Evolutionary conservation across 2,797 vertebrate genomes (phyloP).

Genomic region (Allobates femoralis): DNA sequence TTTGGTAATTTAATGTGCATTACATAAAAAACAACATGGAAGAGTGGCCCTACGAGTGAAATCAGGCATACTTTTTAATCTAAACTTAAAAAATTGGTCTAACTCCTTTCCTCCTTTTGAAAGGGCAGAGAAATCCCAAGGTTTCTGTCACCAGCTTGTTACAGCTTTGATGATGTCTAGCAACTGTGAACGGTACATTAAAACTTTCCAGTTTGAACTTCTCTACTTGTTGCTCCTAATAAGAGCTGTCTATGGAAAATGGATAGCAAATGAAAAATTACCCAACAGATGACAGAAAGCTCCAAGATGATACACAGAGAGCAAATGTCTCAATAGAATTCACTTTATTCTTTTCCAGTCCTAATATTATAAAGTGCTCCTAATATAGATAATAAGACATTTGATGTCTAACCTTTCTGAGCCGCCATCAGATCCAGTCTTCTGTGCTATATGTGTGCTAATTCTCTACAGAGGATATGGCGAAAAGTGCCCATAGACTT

Average conservation of each 20-base stretch:
- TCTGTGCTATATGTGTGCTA: neutral
- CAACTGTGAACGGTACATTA: constrained; percentile 50
- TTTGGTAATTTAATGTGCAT: neutral
- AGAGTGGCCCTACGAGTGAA: neutral
- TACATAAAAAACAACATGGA: constrained; percentile 4
- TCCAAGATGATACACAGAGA: neutral
- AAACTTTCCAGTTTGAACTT: constrained; percentile 48
- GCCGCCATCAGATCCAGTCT: neutral
- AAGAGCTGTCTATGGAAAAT: constrained; percentile 31
- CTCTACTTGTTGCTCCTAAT: constrained; percentile 48
- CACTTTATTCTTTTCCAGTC: neutral
- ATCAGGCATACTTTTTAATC: neutral
- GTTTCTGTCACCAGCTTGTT: constrained; percentile 53
- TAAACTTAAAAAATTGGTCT: constrained; percentile 6
- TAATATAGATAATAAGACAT: neutral
- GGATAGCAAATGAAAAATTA: constrained; percentile 27
- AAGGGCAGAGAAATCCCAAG: constrained; percentile 1
- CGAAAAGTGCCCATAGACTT: no score
- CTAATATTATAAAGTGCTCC: neutral
- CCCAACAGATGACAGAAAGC: constrained; percentile 34
- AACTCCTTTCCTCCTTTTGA: constrained; percentile 23
- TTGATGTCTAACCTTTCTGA: neutral
- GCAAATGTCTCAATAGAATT: neutral
- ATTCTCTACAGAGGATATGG: neutral
- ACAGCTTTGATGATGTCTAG: constrained; percentile 54